Base-by-base conservation (phyloP, 2,797 vertebrate species). In the Silurus lanzhouensis region DNA sequence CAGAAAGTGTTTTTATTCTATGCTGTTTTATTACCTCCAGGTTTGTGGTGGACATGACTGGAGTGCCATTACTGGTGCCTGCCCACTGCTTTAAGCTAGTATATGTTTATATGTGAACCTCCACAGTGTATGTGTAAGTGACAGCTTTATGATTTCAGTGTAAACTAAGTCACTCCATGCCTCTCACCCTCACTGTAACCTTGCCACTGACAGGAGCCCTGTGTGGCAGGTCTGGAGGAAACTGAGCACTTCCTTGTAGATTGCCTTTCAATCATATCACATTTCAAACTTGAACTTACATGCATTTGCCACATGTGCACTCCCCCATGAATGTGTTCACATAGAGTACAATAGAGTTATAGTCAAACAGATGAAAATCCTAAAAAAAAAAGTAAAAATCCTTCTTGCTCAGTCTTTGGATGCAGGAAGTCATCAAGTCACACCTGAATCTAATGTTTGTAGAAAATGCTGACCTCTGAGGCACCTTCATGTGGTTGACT, bases 101-200 rank as follows among this genome's bases (percentile, higher is more conserved):
- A 66, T 86, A 82, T 83, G 60, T 85, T 87, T 70, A 78, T 86
- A 83, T 78, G 58, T 63, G 74, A 75, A 83, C 55, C 55, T 85
- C 70, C 85, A 52, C 66, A 22, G 83, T 72, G 80, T 82, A 79
- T 15, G 27, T 77, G 60, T 85, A 85, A 85, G 44, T 64, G 87
- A 90, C 87, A 85, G 71, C 81, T 89, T 90, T 90, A 91, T 86
- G 85, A 88, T 85, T 82, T 86, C 58, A 90, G 63, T 75, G 85
- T 89, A 89, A 89, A 90, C 85, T 77, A 81, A 86, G 64, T 52
- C 38, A n/a, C 81, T 85, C 76, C 71, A 44, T 72, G 75, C 31
- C 80, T 84, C 63, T 82, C 70, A 85, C 83, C 88, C 82, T 84
- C 14, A 22, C 67, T 87, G 82, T 89, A 88, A 88, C 88, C 88